Conservation (phyloP, 2,888 invertebrate species). For the Caenorhabditis zanzibari region DNA sequence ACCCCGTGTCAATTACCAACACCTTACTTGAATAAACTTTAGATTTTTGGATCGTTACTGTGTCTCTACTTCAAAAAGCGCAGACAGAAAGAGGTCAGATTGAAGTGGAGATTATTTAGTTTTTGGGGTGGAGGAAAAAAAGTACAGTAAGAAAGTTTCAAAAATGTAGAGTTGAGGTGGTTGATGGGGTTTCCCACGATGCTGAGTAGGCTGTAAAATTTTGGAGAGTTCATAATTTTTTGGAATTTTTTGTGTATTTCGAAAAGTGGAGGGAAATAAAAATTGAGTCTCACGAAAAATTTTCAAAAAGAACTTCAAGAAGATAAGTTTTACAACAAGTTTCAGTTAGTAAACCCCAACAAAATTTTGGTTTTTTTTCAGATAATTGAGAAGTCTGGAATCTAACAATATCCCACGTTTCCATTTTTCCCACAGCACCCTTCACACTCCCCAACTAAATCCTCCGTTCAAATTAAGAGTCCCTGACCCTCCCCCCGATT, state of each 20-base stretch:
- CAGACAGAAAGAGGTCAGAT: constrained; percentile 59
- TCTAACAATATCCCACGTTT: no score
- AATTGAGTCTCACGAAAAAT: no score
- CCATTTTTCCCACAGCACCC: no score
- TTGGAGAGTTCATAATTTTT: constrained; percentile 20
- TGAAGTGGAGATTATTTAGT: constrained; percentile 40
- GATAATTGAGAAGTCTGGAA: no score
- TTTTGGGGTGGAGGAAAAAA: neutral
- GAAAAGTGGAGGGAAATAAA: no score
- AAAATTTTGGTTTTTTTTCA: no score
- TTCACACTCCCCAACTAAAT: neutral
- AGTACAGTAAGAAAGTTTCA: constrained; percentile 20
- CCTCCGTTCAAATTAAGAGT: constrained; percentile 35
- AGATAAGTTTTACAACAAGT: no score
- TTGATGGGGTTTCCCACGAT: neutral
- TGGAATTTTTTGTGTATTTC: constrained; percentile 2
- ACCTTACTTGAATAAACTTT: constrained; percentile 62
- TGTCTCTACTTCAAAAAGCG: constrained; percentile 10
- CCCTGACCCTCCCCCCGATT: constrained; percentile 32
- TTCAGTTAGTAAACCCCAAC: no score
- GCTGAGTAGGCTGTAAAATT: constrained; percentile 12
- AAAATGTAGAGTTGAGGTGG: neutral
- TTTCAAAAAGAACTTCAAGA: no score
- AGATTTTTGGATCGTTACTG: neutral
- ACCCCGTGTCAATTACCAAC: constrained; percentile 42